These are phyloP conservation scores for Novumbra hubbsi DNA, from an alignment of 2,797 vertebrate species.

Conservation along the genomic window DNA sequence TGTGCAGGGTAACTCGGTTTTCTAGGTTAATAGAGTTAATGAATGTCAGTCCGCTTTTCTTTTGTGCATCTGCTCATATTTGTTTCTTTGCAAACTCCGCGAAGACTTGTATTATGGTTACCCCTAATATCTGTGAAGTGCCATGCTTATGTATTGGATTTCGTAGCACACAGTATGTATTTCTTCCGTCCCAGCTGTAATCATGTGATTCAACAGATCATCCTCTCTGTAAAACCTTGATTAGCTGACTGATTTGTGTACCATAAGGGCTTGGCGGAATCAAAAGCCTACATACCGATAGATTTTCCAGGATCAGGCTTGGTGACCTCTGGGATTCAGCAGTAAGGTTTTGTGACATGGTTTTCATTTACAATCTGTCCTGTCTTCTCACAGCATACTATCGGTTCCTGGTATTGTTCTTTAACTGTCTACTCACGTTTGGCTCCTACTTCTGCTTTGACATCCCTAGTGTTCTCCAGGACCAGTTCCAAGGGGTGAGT, in stretches of 20 bases:
- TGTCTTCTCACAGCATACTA: slow-evolving; percentile 65
- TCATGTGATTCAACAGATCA: not conserved
- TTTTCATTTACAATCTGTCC: not conserved
- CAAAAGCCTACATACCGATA: not conserved
- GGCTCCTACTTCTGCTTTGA: slow-evolving; percentile 85
- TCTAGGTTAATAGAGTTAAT: not conserved
- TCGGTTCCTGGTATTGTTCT: slow-evolving; percentile 82
- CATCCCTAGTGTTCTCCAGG: slow-evolving; percentile 82
- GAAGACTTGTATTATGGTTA: not conserved
- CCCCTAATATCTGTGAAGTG: not conserved
- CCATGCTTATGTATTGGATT: not conserved
- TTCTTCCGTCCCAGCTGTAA: not conserved
- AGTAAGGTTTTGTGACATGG: not conserved
- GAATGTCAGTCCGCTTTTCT: not conserved
- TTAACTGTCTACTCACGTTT: slow-evolving; percentile 82
- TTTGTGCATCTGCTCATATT: not conserved
- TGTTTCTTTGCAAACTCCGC: not conserved
- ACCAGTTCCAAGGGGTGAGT: slow-evolving; percentile 81
- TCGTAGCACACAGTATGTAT: not conserved
- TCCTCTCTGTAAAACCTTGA: not conserved
- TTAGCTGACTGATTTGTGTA: not conserved
- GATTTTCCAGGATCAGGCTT: not conserved
- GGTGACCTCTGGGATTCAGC: not conserved
- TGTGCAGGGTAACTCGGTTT: slow-evolving; percentile 12
- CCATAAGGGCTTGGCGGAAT: not conserved